These are phyloP conservation scores for Thecophora atra DNA, from an alignment of 2,888 invertebrate genomes.

Conservation along the genomic window DNA sequence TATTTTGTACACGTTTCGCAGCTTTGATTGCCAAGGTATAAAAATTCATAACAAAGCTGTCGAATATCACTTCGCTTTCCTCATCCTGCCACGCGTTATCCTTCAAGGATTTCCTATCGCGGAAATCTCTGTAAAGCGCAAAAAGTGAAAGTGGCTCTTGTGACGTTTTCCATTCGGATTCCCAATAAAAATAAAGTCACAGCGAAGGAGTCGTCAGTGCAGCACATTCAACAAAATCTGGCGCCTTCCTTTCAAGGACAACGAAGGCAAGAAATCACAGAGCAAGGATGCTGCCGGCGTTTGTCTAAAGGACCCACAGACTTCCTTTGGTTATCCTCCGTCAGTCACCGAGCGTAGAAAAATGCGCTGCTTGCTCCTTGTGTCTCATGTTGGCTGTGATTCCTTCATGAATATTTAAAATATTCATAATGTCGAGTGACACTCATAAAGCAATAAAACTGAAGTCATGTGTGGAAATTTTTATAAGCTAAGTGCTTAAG, in stretches of 20 bases:
- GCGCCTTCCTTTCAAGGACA: conserved; percentile 21
- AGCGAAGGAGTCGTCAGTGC: neutral
- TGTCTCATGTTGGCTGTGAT: neutral
- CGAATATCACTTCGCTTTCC: neutral
- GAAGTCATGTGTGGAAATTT: conserved; percentile 66
- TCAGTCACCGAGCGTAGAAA: neutral
- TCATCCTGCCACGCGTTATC: neutral
- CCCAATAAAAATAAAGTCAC: conserved; percentile 16
- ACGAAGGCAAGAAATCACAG: neutral
- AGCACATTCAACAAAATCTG: conserved; percentile 4
- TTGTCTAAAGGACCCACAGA: neutral
- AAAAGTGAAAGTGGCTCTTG: conserved; percentile 27
- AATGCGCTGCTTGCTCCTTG: neutral
- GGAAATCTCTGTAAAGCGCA: neutral
- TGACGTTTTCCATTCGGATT: conserved; percentile 30
- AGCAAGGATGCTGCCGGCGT: neutral
- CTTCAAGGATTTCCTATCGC: neutral
- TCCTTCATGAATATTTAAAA: conserved; percentile 38
- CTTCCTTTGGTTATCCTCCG: neutral
- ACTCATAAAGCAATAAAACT: conserved; percentile 64
- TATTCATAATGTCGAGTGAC: conserved; percentile 45
- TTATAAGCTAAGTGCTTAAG: conserved; percentile 54
- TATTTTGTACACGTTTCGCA: neutral
- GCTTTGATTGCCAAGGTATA: neutral
- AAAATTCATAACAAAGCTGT: conserved; percentile 2